phyloP scores from a whole-genome alignment of 2,797 vertebrate species.

The Lindbergichthys nudifrons region DNA sequence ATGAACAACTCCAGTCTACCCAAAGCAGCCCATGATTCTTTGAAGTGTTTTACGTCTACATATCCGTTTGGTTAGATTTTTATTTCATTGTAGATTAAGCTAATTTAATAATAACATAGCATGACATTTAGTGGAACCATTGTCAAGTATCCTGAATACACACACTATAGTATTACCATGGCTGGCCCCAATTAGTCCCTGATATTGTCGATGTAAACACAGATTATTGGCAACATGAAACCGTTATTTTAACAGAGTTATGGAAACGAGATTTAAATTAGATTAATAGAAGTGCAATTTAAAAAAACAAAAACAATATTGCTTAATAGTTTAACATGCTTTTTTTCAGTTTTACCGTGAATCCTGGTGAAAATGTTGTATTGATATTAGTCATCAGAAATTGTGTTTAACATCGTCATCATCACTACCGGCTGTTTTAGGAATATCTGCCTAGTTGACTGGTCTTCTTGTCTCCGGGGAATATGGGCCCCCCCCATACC shows the following conservation, averaged over 20 bases:
- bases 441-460: constrained; percentile 4
- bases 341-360: background rate
- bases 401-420: background rate
- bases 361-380: background rate
- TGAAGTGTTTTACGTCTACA: constrained; percentile 5
- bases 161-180: constrained; percentile 1
- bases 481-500: constrained; percentile 27
- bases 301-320: background rate
- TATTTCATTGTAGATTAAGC: background rate
- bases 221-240: no score
- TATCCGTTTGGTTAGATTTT: constrained; percentile 1
- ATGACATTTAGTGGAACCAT: constrained; percentile 3
- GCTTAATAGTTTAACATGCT: constrained; percentile 1
- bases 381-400: background rate
- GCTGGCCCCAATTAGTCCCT: background rate
- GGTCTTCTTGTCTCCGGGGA: constrained; percentile 22
- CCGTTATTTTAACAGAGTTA: background rate
- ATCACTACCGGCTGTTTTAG: constrained; percentile 2
- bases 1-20: constrained; percentile 12
- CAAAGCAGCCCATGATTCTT: constrained; percentile 4
- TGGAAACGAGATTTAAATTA: background rate
- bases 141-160: constrained; percentile 4
- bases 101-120: background rate
- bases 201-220: constrained; percentile 11
- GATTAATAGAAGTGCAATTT: background rate